Evolutionary conservation across 1,140 invertebrate species (phyloP), one percentile per base, ranked within the genome.

Genomic region (Chrysoperla carnea): DNA sequence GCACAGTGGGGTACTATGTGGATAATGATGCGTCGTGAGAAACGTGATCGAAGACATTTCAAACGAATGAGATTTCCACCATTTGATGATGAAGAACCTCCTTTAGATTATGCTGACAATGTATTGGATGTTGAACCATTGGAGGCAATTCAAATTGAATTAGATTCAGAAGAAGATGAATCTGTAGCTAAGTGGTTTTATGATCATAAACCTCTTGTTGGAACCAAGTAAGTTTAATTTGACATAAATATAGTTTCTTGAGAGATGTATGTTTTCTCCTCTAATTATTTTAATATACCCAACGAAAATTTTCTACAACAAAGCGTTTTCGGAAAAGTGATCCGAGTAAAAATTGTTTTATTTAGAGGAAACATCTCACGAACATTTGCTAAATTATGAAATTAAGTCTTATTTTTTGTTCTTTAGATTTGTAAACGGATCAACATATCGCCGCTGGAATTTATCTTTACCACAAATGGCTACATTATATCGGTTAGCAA

Each of bases 1-100:
- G 94, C 94, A 9, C 96, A 99, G 63, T 99, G 96, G 96, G 95
- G 91, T 38, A 94, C 95, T 6, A 99, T 99, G 94, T 99, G 96
- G 96, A 97, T 99, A 48, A 99, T 99, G 91, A 99, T 99, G 94
- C 70, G 96, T 51, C 73, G 96, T 50, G 96, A 99, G 58, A 99
- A 99, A 63, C 67, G 96, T 47, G 96, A 99, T 73, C 79, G 96
- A 59, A 75, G 95, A 31, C 96, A 99, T 64, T 99, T 99, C 58
- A 97, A 99, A 63, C 72, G 96, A 49, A 99, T 99, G 96, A 72
- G 96, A 51, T 99, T 99, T 60, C 96, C 96, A 28, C 96, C 96
- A 1, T 99, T 99, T 64, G 96, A 99, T 65, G 96, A 99, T 68
- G 96, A 99, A 67, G 96, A 99, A 72, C 96, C 96, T 29, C 95